Conservation (phyloP, 2,888 invertebrate genomes). For the Lomographa bimaculata region DNA sequence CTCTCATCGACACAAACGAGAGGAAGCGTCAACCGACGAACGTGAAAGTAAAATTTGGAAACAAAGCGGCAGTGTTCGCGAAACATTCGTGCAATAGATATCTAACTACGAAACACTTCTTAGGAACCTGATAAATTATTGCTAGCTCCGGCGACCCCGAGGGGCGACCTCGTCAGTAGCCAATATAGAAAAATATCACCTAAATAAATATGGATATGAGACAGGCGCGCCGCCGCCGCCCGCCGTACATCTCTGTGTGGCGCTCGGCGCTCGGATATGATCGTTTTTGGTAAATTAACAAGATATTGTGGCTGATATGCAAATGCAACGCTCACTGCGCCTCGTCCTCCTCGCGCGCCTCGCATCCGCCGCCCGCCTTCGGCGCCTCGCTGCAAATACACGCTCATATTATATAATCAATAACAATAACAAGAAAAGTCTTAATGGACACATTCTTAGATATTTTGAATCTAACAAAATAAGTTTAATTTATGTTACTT, state of each 20-base stretch:
- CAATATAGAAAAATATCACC: slow-evolving; percentile 84
- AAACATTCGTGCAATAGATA: slow-evolving; percentile 79
- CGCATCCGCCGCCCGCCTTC: slow-evolving; percentile 42
- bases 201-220: slow-evolving; percentile 80
- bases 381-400: slow-evolving; percentile 34
- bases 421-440: too few relatives aligned
- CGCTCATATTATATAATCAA: too few relatives aligned
- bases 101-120: slow-evolving; percentile 82
- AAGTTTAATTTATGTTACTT: too few relatives aligned
- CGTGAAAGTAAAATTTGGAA: slow-evolving; percentile 66
- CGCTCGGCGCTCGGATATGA: slow-evolving; percentile 42
- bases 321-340: slow-evolving; percentile 38
- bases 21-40: slow-evolving; percentile 59
- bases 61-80: slow-evolving; percentile 81
- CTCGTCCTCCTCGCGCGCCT: slow-evolving; percentile 36
- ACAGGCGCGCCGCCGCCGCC: slow-evolving; percentile 42
- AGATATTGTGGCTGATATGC: slow-evolving; percentile 74
- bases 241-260: slow-evolving; percentile 34
- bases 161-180: slow-evolving; percentile 77
- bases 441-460: too few relatives aligned
- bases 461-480: too few relatives aligned
- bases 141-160: slow-evolving; percentile 69
- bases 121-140: slow-evolving; percentile 84
- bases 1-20: slow-evolving; percentile 52
- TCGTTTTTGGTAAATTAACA: slow-evolving; percentile 76